Evolutionary conservation across 2,797 vertebrate species (phyloP).

Genomic region (Lagorchestes hirsutus): DNA sequence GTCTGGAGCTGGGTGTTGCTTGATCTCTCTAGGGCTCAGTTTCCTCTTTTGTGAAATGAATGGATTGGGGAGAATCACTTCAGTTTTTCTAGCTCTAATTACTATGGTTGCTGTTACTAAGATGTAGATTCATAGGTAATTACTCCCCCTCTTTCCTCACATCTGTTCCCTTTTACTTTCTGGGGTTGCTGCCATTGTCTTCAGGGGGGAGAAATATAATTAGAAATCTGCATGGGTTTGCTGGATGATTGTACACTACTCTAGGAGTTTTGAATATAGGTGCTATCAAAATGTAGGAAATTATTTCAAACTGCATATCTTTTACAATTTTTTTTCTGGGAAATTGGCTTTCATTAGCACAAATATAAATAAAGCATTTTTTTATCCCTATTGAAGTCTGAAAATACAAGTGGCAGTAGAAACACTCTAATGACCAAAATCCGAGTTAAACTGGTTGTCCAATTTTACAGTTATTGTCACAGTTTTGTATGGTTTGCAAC

Average conservation of each 20-base stretch:
- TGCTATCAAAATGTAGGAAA: background rate
- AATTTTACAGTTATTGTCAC: background rate
- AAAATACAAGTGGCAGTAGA: background rate
- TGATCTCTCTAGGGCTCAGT: background rate
- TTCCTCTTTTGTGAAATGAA: background rate
- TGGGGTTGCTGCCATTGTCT: background rate
- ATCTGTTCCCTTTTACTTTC: background rate
- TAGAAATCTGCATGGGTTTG: background rate
- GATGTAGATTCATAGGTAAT: background rate
- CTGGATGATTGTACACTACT: background rate
- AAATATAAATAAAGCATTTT: background rate
- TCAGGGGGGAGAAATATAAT: background rate
- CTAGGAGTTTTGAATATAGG: background rate
- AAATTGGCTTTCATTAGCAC: slow-evolving; percentile 1
- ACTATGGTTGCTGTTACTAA: background rate
- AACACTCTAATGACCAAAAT: background rate
- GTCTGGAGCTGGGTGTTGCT: background rate
- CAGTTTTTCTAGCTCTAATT: background rate
- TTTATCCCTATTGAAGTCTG: background rate
- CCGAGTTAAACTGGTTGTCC: slow-evolving; percentile 20
- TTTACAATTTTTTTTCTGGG: background rate
- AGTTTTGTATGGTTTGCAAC: slow-evolving; percentile 8
- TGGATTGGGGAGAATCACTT: background rate
- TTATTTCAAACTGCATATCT: background rate
- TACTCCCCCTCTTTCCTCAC: background rate